A percentile compares a stretch with the other conserved stretches of the same genome.
phyloP scores from a whole-genome alignment of 2,888 invertebrate species.

The Gari tellinella region DNA sequence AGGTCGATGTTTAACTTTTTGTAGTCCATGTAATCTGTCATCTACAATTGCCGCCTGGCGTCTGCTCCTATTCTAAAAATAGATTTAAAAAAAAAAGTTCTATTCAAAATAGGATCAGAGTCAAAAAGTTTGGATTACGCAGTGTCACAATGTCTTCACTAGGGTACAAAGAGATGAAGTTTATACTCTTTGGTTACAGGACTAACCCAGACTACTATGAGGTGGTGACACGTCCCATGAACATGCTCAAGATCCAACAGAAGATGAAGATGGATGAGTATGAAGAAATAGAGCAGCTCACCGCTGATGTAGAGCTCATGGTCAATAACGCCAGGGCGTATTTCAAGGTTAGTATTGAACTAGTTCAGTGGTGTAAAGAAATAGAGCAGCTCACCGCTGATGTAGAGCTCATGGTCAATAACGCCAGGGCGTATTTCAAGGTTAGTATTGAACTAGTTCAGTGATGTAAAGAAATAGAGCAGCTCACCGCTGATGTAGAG shows the following conservation, averaged over 20 bases:
- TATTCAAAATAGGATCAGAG: too few species aligned
- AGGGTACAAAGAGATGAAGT: too few species aligned
- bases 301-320: conserved; percentile 94
- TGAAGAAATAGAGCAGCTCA: conserved; percentile 95
- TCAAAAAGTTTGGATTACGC: too few species aligned
- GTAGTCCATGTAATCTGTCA: too few species aligned
- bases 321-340: conserved; percentile 98
- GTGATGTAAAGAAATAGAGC: conserved; percentile 96
- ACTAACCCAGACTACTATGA: conserved; percentile 86
- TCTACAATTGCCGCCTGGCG: too few species aligned
- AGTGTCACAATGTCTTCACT: too few species aligned
- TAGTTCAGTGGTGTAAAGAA: conserved; percentile 96
- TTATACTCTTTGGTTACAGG: conserved; percentile 71
- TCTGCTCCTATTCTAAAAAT: too few species aligned
- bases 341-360: conserved; percentile 91
- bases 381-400: conserved; percentile 95
- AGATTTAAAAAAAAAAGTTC: neutral
- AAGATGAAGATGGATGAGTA: conserved; percentile 99
- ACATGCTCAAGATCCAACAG: conserved; percentile 96
- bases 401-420: conserved; percentile 95
- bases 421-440: conserved; percentile 97
- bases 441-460: too few species aligned
- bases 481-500: conserved; percentile 95
- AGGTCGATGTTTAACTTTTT: too few species aligned
- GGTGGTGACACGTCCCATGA: conserved; percentile 97